Evolutionary conservation across 2,797 vertebrate species (phyloP).

Genomic region (Helicolenus hilgendorfi): DNA sequence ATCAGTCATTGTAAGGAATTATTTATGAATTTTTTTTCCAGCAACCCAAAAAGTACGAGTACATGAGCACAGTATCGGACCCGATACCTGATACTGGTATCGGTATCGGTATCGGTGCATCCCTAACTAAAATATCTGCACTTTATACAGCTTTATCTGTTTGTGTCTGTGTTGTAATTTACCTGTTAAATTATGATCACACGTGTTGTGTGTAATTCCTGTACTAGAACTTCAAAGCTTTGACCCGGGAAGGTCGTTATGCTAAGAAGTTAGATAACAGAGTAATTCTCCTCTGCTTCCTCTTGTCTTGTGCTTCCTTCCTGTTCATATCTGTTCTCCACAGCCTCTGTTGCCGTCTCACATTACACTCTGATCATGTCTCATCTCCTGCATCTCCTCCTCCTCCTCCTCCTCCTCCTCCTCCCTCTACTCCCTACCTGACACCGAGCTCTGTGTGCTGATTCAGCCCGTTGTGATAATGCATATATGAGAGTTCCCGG

Average conservation of each 20-base stretch:
- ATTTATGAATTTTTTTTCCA: no score
- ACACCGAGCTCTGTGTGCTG: constrained; percentile 58
- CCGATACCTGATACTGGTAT: no score
- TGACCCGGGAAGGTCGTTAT: constrained; percentile 6
- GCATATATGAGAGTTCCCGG: constrained; percentile 54
- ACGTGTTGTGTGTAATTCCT: not conserved
- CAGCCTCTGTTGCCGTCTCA: constrained; percentile 32
- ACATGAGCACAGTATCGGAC: no score
- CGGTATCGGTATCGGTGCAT: no score
- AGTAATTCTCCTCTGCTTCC: constrained; percentile 36
- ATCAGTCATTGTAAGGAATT: no score
- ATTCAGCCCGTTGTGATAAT: constrained; percentile 70
- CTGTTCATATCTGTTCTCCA: constrained; percentile 39
- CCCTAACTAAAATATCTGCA: not conserved
- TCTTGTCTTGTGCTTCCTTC: constrained; percentile 47
- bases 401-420: not conserved
- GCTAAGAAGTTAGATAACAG: constrained; percentile 10
- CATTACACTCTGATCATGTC: constrained; percentile 37
- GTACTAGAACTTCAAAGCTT: not conserved
- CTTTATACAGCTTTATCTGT: not conserved
- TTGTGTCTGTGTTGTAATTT: not conserved
- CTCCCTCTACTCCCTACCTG: constrained; percentile 25
- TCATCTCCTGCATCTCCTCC: constrained; percentile 20
- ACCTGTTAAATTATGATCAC: not conserved
- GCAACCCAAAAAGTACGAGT: no score